Base-by-base conservation (phyloP, 35 echinoderm and acorn worm genomes). In the Hemicentrotus pulcherrimus region DNA sequence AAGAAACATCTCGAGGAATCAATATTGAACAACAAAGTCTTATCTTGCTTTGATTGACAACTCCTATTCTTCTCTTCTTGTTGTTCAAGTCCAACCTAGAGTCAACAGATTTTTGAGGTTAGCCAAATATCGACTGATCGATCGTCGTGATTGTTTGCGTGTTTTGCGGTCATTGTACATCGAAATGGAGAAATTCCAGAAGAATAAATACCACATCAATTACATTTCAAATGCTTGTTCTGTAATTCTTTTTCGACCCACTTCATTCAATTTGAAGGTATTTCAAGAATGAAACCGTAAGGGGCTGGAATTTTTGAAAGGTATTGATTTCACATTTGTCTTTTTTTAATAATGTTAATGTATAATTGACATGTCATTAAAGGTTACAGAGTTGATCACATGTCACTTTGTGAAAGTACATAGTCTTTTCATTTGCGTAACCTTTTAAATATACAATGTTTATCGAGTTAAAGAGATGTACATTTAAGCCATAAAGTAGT, bases 91-190 rank as follows among this genome's bases (percentile, higher is more conserved):
- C 19, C 65, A 78, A 78, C 19, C 52, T 18, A n/a, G 65, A 28
- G 65, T 78, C 65, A 78, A 78, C 65, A 78, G 65, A 78, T 78
- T 78, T 78, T 78, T n/a, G 65, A 22, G 65, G 65, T 78, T n/a
- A 78, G 65, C 19, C 65, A 78, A 78, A n/a, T n/a, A 78, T 78
- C 65, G 65, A 78, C 4, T 78, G 2, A 5, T 78, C 65, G 19
- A 78, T 59, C 52, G 52, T 11, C 16, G 12, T 59, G 11, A 59
- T 78, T n/a, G 65, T 78, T 18, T 78, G 65, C 65, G 65, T 22
- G 24, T 22, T 4, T 8, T 4, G 65, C 4, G 28, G 65, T n/a
- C 65, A 78, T 78, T 18, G 4, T 13, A 4, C 65, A 24, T 5
- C 6, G 4, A n/a, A 78, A 78, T 78, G 65, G 19, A 18, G 65